Evolutionary conservation across 2,113 vertebrate genomes (phyloP), one percentile per base, ranked within the genome.

Genomic region (Protobothrops flavoviridis): DNA sequence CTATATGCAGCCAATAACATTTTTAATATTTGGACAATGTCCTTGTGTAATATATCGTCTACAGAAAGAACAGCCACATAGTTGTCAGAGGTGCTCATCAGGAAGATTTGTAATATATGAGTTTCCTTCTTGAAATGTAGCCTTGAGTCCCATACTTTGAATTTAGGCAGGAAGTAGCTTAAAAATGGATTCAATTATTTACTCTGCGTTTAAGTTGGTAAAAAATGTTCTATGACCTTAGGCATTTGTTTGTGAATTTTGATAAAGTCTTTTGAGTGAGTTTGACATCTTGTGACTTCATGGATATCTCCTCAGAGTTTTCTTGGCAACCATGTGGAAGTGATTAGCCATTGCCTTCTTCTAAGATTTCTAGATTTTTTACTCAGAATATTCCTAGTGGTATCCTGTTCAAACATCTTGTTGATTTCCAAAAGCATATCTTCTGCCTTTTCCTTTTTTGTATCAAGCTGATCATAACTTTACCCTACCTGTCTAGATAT

Each of bases 231-330:
- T 0, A 0, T 24, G 61, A 95, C 74, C 92, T 93, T 55, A 69
- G 59, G 92, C 13, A 92, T 90, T 91, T 95, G 95, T 88, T 93
- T 93, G 91, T 94, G 95, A 95, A 81, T 81, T 39, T 81, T 43
- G 33, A 15, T 74, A 17, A 74, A 33, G 15, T 74, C 69, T 74
- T 74, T 74, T 74, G 69, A 39, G 6, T 20, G 69, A 81, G 69
- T 6, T 81, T 81, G 69, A 81, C 15, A 39, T 15, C 2, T 81
- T 39, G 74, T 81, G 33, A 9, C 33, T 81, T 81, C 69, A 81
- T 39, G 33, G 2, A 39, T 81, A 81, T 39, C 33, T 39, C 69
- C 6, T 17, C 17, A 81, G n/a, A 81, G n/a, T 33, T 74, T 74
- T 33, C 29, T 69, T 69, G 12, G 64, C 29, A 69, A 69, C n/a